Evolutionary conservation across 1,140 invertebrate species (phyloP), one percentile per base, ranked within the genome.

Genomic region (Drosophila leontia): DNA sequence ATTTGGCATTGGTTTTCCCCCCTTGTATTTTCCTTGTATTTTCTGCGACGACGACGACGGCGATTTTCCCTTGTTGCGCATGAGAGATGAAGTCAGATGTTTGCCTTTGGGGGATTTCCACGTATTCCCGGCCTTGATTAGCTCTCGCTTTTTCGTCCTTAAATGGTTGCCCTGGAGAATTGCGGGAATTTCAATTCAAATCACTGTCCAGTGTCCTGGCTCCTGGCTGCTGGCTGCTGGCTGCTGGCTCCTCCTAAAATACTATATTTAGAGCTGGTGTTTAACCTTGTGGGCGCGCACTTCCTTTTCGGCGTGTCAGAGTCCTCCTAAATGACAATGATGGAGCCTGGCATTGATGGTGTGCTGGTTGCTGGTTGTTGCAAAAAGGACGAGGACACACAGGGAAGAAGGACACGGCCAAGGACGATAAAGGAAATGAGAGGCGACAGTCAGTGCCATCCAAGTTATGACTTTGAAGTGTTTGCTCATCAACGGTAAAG

Each of bases 391-490:
- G 42, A 69, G 17, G 9, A 44, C 39, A 69, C 53, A 83, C 29
- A 17, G n/a, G 50, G 29, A 34, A 34, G 29, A 51, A 65, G 67
- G 75, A 83, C 80, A 82, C 29, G 51, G 47, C 60, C 65, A 62
- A 65, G 67, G 75, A 65, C 67, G 32, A 19, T 62, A 29, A 51
- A 65, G 70, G 75, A 82, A 78, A 71, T 64, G 42, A 60, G 56
- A 41, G 69, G 69, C 51, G 68, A 59, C 65, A 68, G 68, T 71
- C 63, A 62, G 23, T 37, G 63, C 23, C 64, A 53, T 75, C 69
- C 69, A 62, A 80, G 79, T 82, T 87, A 87, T 87, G 85, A 78
- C 83, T 83, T 64, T 79, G 75, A 87, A 82, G 75, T 62, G 62
- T 39, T 77, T 75, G 72, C 44, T 61, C 76, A 59, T 70, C 76